Percentiles rank a stretch among this genome's conserved stretches.
Evolutionary conservation across 2,797 vertebrate genomes (phyloP).

Genomic region (Amblyraja radiata): DNA sequence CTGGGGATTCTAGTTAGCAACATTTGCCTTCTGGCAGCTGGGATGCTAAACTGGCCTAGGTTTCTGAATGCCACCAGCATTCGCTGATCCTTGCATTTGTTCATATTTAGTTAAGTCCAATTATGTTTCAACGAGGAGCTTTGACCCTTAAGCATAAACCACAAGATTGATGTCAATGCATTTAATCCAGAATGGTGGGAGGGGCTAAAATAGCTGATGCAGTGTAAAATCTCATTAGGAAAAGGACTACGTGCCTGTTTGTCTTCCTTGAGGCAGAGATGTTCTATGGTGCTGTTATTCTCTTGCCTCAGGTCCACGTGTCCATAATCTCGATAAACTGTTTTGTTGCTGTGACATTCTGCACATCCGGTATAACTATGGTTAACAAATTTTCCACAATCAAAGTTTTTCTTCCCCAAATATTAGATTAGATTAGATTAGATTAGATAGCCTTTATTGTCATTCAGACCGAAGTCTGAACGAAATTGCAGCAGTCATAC

Average conservation of each 20-base stretch:
- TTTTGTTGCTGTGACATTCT: neutral
- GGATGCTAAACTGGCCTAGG: neutral
- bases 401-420: neutral
- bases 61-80: neutral
- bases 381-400: neutral
- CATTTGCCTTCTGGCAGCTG: neutral
- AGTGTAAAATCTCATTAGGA: neutral
- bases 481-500: too few relatives aligned
- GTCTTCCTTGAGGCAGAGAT: neutral
- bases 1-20: neutral
- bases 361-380: neutral
- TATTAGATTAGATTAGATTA: too few relatives aligned
- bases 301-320: neutral
- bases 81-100: neutral
- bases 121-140: neutral
- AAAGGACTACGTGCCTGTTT: neutral
- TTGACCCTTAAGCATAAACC: neutral
- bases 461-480: too few relatives aligned
- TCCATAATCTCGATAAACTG: neutral
- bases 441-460: too few relatives aligned
- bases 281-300: neutral
- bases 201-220: neutral
- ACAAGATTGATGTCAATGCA: neutral
- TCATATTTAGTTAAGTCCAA: neutral
- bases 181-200: neutral